Base-by-base conservation (phyloP, 1,140 invertebrate genomes). In the Tetramorium simillimum region DNA sequence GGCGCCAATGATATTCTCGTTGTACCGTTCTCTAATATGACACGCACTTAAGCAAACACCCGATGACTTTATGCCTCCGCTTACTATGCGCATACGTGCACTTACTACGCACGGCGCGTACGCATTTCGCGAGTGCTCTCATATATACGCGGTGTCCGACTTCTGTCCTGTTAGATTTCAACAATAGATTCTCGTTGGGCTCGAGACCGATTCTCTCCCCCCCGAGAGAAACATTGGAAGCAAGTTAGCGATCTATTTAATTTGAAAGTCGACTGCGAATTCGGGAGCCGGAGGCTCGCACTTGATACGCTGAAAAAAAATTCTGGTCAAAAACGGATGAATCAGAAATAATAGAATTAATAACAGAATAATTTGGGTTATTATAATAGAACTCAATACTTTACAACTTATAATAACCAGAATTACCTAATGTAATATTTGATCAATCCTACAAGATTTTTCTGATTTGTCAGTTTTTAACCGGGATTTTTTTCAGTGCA, bases 31-130 rank as follows among this genome's bases (percentile, higher is more conserved):
- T 81, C 63, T 84, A 84, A 84, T 84, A 84, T 73, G 80, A 84
- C 80, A 84, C 80, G 80, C 69, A 75, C 80, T 84, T 84, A 84
- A 84, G 69, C 80, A 75, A 84, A 84, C 69, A 84, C 51, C 80
- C 80, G 53, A 84, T 60, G 80, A 84, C 67, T 69, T 80, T 75
- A 84, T 73, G 70, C 28, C 80, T 82, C 21, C 53, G 53, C 53
- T 60, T 60, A 46, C 40, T 81, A 81, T 43, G 51, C 53, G 40
- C 65, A 75, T 56, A 40, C 14, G 33, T 16, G 37, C 37, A 24
- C 40, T 58, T 24, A 62, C 21, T 28, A 51, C 60, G 76, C 60
- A 21, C 43, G 58, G 58, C 10, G 51, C 51, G 49, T 46, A 72
- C 51, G 78, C 65, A 21, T 69, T 70, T 81, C 63, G 43, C 28